Evolutionary conservation across 2,888 invertebrate genomes (phyloP).

Genomic region (Dastarcus helophoroides): DNA sequence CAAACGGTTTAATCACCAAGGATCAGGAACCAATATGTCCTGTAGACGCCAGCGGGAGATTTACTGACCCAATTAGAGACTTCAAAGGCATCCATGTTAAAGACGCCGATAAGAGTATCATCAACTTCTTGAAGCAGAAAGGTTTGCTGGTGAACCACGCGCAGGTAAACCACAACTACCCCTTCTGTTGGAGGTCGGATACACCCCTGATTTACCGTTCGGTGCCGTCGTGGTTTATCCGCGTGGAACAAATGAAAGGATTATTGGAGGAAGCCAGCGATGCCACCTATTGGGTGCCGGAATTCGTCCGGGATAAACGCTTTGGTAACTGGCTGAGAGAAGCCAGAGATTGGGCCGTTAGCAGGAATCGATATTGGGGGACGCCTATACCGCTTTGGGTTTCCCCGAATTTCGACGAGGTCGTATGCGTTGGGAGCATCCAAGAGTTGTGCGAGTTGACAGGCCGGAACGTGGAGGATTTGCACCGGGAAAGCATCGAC

Average conservation of each 20-base stretch:
- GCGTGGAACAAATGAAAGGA: slow-evolving; percentile 84
- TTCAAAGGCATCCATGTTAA: slow-evolving; percentile 89
- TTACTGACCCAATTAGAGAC: slow-evolving; percentile 72
- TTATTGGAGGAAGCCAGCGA: slow-evolving; percentile 67
- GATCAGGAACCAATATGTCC: slow-evolving; percentile 90
- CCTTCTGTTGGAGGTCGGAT: slow-evolving; percentile 98
- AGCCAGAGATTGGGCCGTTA: slow-evolving; percentile 96
- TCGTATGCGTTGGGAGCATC: slow-evolving; percentile 91
- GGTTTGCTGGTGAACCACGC: slow-evolving; percentile 67
- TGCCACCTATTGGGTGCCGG: slow-evolving; percentile 96
- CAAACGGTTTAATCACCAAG: slow-evolving; percentile 70
- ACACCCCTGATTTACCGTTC: slow-evolving; percentile 97
- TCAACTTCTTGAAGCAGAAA: slow-evolving; percentile 64
- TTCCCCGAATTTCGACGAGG: slow-evolving; percentile 80
- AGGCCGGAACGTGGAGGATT: slow-evolving; percentile 71
- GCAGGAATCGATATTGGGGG: slow-evolving; percentile 97
- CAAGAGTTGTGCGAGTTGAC: slow-evolving; percentile 77
- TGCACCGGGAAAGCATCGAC: slow-evolving; percentile 93
- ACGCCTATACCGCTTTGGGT: slow-evolving; percentile 98
- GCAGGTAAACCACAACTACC: slow-evolving; percentile 86
- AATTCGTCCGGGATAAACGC: slow-evolving; percentile 93
- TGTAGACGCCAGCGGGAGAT: slow-evolving; percentile 83
- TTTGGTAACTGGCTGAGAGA: slow-evolving; percentile 98
- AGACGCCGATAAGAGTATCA: slow-evolving; percentile 93
- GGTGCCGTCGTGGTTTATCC: slow-evolving; percentile 97